Evolutionary conservation across 37 sponge, comb jelly and placozoan genomes (phyloP), one percentile per base, ranked within the genome.

Genomic region (Haliclona indistincta): DNA sequence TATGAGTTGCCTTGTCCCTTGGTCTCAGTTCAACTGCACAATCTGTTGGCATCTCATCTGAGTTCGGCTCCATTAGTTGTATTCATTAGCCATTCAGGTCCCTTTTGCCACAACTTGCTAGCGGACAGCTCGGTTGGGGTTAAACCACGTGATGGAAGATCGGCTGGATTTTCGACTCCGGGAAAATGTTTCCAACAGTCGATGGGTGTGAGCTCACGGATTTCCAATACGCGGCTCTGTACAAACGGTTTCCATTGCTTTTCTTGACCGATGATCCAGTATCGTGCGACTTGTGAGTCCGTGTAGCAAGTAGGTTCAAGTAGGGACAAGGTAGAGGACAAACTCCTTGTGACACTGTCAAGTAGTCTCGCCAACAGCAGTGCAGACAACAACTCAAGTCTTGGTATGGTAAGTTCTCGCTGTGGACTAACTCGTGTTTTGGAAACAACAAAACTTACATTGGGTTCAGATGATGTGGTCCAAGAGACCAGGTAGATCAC

Each of bases 331-430:
- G 51, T 56, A 20, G 22, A 23, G 23, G 4, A 32, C 55, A 78
- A 36, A 28, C 56, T 56, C 6, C 11, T 28, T 4, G 38, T 30
- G 15, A 78, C 79, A 53, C 30, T 67, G 19, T 32, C 8, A 26
- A 76, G 4, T 33, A 76, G 65, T 38, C 77, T 73, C 20, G 74
- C 56, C 60, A 73, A 28, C 20, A 73, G 74, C 26, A 76, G 32
- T 65, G 77, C 77, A 28, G 66, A 35, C 30, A 76, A 53, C 32
- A 76, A 45, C 43, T 76, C 77, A 26, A 76, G 49, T 43, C 77
- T 76, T 32, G 77, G 65, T 25, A 64, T 76, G 33, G 65, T 76
- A 20, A 45, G 77, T 32, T 25, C 43, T 52, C 64, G 63, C 25
- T 39, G 47, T 40, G 66, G 77, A 43, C 22, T 25, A 23, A 70